phyloP scores from a whole-genome alignment of 2,113 vertebrate species.

The Semicossyphus pulcher region DNA sequence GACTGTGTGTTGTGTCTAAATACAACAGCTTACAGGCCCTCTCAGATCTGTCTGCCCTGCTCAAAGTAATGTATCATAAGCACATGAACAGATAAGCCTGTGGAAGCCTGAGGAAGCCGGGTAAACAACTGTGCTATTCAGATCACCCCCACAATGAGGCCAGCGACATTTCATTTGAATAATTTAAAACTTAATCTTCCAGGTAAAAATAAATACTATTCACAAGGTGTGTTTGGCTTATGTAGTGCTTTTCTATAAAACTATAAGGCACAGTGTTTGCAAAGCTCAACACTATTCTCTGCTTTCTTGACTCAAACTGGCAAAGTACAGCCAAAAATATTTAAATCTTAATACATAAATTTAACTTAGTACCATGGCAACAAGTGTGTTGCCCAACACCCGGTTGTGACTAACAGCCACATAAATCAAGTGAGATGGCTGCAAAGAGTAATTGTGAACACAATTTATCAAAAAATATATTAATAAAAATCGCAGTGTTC shows the following conservation, averaged over 20 bases:
- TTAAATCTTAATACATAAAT: conserved; percentile 40
- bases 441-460: conserved; percentile 15
- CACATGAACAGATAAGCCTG: conserved; percentile 53
- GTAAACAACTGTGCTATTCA: conserved; percentile 18
- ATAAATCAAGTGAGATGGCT: conserved; percentile 32
- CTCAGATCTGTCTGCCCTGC: conserved; percentile 47
- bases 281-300: conserved; percentile 6
- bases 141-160: conserved; percentile 10
- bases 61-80: conserved; percentile 54
- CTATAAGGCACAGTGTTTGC: conserved; percentile 2
- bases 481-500: conserved; percentile 13
- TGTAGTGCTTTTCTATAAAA: not conserved
- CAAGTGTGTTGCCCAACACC: conserved; percentile 40
- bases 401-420: conserved; percentile 49
- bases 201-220: conserved; percentile 1
- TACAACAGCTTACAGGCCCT: conserved; percentile 59
- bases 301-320: conserved; percentile 18
- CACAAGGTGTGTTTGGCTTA: not conserved
- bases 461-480: conserved; percentile 2
- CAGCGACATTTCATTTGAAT: not conserved
- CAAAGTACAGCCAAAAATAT: conserved; percentile 23
- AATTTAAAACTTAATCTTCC: not conserved
- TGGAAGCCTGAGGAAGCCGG: conserved; percentile 23
- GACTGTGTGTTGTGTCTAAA: conserved; percentile 56
- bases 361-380: conserved; percentile 38